Evolutionary conservation across 2,888 invertebrate genomes (phyloP).

Genomic region (Teinopalpus imperialis): DNA sequence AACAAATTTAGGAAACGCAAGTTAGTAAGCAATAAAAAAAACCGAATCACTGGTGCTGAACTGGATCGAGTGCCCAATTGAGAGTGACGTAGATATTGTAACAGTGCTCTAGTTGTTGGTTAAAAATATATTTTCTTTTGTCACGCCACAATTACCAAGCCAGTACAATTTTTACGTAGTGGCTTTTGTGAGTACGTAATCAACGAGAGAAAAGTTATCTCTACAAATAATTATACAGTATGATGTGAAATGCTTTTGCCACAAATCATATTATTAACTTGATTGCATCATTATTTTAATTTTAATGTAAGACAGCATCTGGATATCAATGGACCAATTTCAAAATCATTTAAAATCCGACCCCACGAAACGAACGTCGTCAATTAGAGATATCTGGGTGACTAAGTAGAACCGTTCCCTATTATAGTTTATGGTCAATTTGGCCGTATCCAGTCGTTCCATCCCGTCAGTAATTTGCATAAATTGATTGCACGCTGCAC

Average conservation of each 20-base stretch:
- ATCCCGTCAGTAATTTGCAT: conserved; percentile 76
- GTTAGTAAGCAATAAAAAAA: conserved; percentile 36
- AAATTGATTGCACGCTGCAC: conserved; percentile 67
- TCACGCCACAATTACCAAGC: conserved; percentile 28
- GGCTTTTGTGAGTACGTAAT: background rate
- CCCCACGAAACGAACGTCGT: too few relatives aligned
- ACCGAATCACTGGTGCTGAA: conserved; percentile 45
- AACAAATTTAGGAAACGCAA: conserved; percentile 29
- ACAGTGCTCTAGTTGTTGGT: conserved; percentile 40
- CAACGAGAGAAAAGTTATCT: too few relatives aligned
- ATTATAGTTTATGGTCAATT: conserved; percentile 37
- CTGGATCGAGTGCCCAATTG: conserved; percentile 46
- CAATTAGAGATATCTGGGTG: background rate
- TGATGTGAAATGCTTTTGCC: too few relatives aligned
- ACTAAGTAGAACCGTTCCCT: conserved; percentile 26
- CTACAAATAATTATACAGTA: too few relatives aligned
- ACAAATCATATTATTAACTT: too few relatives aligned
- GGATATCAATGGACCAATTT: too few relatives aligned
- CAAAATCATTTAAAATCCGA: too few relatives aligned
- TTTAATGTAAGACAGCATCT: too few relatives aligned
- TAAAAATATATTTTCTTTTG: conserved; percentile 28
- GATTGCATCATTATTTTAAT: background rate
- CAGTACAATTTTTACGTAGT: conserved; percentile 8
- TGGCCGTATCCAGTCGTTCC: conserved; percentile 44
- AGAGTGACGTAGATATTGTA: conserved; percentile 47